Evolutionary conservation across 2,888 invertebrate species (phyloP).

Genomic region (Stegana nigrithorax): DNA sequence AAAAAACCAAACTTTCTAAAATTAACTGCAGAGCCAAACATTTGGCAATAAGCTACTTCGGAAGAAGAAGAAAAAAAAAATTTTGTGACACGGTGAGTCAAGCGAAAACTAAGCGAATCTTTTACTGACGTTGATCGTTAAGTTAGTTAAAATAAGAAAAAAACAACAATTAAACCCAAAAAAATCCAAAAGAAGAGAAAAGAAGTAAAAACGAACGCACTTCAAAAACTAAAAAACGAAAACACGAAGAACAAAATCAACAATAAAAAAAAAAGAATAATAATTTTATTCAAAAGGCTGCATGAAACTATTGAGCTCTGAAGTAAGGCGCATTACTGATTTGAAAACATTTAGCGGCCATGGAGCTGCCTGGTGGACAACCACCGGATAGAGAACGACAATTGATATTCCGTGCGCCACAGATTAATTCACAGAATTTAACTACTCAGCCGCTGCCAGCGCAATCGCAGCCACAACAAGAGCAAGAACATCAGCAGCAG

Average conservation of each 20-base stretch:
- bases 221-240: not conserved
- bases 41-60: no score
- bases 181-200: constrained; percentile 3
- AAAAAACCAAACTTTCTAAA: constrained; percentile 16
- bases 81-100: no score
- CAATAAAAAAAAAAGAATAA: constrained; percentile 6
- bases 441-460: not conserved
- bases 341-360: no score
- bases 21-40: no score
- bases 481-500: constrained; percentile 34
- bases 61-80: no score
- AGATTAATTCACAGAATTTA: no score
- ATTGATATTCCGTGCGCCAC: constrained; percentile 52
- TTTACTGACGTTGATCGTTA: no score
- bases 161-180: constrained; percentile 9
- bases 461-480: constrained; percentile 31
- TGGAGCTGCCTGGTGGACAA: constrained; percentile 66
- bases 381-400: constrained; percentile 65
- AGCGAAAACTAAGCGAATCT: no score
- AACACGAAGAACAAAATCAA: not conserved
- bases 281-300: no score
- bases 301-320: no score
- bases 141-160: constrained; percentile 20
- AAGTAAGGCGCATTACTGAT: no score
- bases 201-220: not conserved